Conservation (phyloP, 2,797 vertebrate genomes). For the Triplophysa yarkandensis region DNA sequence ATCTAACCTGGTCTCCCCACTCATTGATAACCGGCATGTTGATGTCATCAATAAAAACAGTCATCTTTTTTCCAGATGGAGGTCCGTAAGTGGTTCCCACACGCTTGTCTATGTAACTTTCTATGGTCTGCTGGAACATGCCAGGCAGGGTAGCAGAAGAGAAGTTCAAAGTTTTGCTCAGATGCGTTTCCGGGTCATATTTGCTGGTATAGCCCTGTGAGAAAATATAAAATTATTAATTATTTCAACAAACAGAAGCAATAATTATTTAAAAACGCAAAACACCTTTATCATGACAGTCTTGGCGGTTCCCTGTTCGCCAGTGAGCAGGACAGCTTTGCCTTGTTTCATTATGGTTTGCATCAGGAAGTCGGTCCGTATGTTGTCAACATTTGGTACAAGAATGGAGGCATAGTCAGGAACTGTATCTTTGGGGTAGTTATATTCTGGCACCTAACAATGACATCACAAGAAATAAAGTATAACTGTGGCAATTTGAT, state of each 20-base stretch:
- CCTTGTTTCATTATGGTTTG: slow-evolving; percentile 79
- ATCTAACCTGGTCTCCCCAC: slow-evolving; percentile 86
- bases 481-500: no score
- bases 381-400: slow-evolving; percentile 85
- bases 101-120: slow-evolving; percentile 85
- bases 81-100: slow-evolving; percentile 84
- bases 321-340: slow-evolving; percentile 82
- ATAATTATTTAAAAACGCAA: not conserved
- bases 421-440: slow-evolving; percentile 79
- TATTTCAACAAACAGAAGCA: not conserved
- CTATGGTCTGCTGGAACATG: slow-evolving; percentile 79
- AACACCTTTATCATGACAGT: slow-evolving; percentile 84
- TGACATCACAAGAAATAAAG: slow-evolving; percentile 13
- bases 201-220: slow-evolving; percentile 78
- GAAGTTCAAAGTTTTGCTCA: slow-evolving; percentile 81
- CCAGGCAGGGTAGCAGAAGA: slow-evolving; percentile 82
- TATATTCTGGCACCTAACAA: slow-evolving; percentile 75
- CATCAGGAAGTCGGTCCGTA: slow-evolving; percentile 81
- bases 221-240: no score
- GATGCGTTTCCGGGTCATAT: slow-evolving; percentile 76
- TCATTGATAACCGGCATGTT: slow-evolving; percentile 89
- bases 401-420: slow-evolving; percentile 83
- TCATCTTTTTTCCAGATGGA: slow-evolving; percentile 82
- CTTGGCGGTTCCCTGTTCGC: slow-evolving; percentile 85
- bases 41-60: slow-evolving; percentile 85